Conservation (phyloP, 2,888 invertebrate genomes). For the Synanthedon andrenaeformis region DNA sequence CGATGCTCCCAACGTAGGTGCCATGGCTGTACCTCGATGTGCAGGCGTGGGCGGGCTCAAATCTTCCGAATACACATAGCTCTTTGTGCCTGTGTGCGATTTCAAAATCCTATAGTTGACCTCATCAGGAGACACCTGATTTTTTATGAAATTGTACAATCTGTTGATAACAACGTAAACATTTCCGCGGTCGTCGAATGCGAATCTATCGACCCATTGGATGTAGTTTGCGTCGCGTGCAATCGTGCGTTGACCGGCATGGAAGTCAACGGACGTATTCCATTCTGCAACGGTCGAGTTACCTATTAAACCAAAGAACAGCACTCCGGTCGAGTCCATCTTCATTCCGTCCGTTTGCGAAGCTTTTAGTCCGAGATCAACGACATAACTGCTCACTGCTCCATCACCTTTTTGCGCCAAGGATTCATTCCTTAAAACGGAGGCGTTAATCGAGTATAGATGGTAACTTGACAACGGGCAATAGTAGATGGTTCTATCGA, state of each 20-base stretch:
- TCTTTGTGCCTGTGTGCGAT: constrained; percentile 71
- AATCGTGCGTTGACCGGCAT: constrained; percentile 72
- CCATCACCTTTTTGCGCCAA: constrained; percentile 37
- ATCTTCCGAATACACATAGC: constrained; percentile 72
- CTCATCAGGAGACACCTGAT: constrained; percentile 67
- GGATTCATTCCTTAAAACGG: constrained; percentile 69
- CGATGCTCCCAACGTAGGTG: constrained; percentile 34
- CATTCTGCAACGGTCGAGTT: constrained; percentile 78
- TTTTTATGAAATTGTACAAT: constrained; percentile 74
- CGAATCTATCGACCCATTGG: constrained; percentile 81
- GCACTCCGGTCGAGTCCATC: constrained; percentile 76
- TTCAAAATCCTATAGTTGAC: constrained; percentile 77
- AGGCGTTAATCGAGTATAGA: constrained; percentile 75
- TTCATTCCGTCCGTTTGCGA: constrained; percentile 82
- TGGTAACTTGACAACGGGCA: constrained; percentile 77
- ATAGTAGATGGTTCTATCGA: constrained; percentile 73
- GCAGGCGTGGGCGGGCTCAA: constrained; percentile 17
- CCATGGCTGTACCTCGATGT: constrained; percentile 28
- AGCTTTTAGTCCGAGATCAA: constrained; percentile 71
- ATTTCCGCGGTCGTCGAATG: constrained; percentile 75
- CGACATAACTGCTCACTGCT: constrained; percentile 58
- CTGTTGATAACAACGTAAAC: constrained; percentile 77
- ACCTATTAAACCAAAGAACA: constrained; percentile 78
- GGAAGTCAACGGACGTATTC: constrained; percentile 73
- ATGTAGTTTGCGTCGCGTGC: constrained; percentile 75